Percentiles rank a stretch among this genome's conserved stretches.
Evolutionary conservation across 2,797 vertebrate genomes (phyloP).

Genomic region (Aplochiton taeniatus): DNA sequence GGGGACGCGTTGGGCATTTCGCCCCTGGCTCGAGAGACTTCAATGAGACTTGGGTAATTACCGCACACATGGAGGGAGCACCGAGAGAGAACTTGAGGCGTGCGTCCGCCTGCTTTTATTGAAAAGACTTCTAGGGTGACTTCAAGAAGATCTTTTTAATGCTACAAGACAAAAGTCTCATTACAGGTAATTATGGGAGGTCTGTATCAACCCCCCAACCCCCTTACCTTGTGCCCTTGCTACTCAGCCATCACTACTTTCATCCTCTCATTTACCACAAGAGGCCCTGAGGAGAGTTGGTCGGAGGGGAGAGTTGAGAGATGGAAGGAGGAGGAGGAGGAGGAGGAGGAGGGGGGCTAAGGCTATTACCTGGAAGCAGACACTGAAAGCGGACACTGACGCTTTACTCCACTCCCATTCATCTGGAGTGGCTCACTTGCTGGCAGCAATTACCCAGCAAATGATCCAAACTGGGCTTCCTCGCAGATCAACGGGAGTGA

Average conservation of each 20-base stretch:
- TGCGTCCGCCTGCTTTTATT: slow-evolving; percentile 57
- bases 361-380: slow-evolving; percentile 77
- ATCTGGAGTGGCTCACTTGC: slow-evolving; percentile 82
- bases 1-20: slow-evolving; percentile 73
- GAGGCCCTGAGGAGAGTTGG: slow-evolving; percentile 31
- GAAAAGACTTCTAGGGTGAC: slow-evolving; percentile 80
- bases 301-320: slow-evolving; percentile 39
- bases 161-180: slow-evolving; percentile 93
- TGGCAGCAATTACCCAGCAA: slow-evolving; percentile 76
- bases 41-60: slow-evolving; percentile 96
- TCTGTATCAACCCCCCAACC: slow-evolving; percentile 75
- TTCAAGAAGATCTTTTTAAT: slow-evolving; percentile 93
- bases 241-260: slow-evolving; percentile 64
- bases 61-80: slow-evolving; percentile 83
- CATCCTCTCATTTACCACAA: slow-evolving; percentile 70
- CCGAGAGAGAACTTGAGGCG: slow-evolving; percentile 66
- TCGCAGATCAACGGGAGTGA: slow-evolving; percentile 59
- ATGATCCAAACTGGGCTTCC: slow-evolving; percentile 77
- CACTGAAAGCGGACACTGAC: slow-evolving; percentile 70
- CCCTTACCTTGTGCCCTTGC: slow-evolving; percentile 52
- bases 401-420: slow-evolving; percentile 79
- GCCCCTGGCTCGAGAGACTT: slow-evolving; percentile 89
- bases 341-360: slow-evolving; percentile 10
- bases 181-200: slow-evolving; percentile 94
- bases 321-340: neutral